phyloP scores from a whole-genome alignment of 2,797 vertebrate species.

The Sphaeramia orbicularis region DNA sequence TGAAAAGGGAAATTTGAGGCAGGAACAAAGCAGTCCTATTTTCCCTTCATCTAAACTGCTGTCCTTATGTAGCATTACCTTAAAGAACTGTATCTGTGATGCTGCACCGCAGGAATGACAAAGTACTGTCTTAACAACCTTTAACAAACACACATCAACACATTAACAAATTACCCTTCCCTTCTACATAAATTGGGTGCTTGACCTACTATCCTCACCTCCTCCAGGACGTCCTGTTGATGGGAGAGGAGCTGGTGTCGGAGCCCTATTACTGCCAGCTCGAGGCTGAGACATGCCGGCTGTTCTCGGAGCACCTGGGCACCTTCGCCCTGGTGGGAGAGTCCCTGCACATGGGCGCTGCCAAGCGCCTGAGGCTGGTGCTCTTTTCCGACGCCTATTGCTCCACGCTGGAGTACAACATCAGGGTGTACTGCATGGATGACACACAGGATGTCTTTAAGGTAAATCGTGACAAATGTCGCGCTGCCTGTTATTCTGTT shows the following conservation, averaged over 20 bases:
- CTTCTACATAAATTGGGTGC: constrained; percentile 57
- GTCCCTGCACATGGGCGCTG: constrained; percentile 95
- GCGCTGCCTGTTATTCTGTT: constrained; percentile 12
- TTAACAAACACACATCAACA: constrained; percentile 49
- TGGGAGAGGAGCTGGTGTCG: constrained; percentile 92
- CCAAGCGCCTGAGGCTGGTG: constrained; percentile 96
- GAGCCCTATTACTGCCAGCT: constrained; percentile 98
- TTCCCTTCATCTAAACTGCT: constrained; percentile 33
- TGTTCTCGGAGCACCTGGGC: constrained; percentile 97
- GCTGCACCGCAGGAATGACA: constrained; percentile 32
- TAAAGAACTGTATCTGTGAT: constrained; percentile 46
- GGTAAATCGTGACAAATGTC: constrained; percentile 80
- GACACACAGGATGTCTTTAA: constrained; percentile 97
- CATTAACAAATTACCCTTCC: constrained; percentile 57
- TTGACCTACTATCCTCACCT: constrained; percentile 55
- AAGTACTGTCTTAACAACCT: constrained; percentile 34
- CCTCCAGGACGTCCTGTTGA: constrained; percentile 93
- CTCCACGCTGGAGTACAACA: constrained; percentile 95
- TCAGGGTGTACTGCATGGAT: constrained; percentile 97
- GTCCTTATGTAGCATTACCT: constrained; percentile 34
- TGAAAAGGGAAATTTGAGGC: constrained; percentile 45
- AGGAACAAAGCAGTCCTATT: constrained; percentile 50
- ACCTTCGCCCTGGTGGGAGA: constrained; percentile 96
- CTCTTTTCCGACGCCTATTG: constrained; percentile 95
- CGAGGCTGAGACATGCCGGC: constrained; percentile 92